Evolutionary conservation across 2,797 vertebrate genomes (phyloP), one percentile per base, ranked within the genome.

Genomic region (Chaunax sp.): DNA sequence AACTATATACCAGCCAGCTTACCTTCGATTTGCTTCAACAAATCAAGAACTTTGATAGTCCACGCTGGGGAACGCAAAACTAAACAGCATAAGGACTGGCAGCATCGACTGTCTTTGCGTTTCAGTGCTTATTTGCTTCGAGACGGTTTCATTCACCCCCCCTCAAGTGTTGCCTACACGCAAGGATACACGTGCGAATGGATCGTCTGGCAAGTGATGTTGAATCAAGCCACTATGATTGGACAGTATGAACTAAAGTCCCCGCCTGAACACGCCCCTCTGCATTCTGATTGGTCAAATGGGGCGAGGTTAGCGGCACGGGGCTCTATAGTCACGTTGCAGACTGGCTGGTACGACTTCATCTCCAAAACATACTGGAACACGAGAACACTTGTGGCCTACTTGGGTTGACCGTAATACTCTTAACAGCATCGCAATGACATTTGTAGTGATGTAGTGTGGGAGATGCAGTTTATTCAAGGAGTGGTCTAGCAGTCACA

Each of bases 271-370:
- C 0, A 19, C 22, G 44, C 26, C 76, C 54, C 4, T 0, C 0
- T 1, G 11, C 0, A 1, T 18, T 82, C 2, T 77, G 44, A 93
- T 88, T 90, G 91, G 91, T 8, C 7, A 44, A 0, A 0, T 1
- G 26, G 82, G 87, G 83, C 72, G 89, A 47, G 61, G 74, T n/a
- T 18, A 35, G 1, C 46, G 0, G 82, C 92, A 93, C 92, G 92
- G 67, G 91, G 88, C 87, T 58, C 20, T 0, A 19, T 0, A 0
- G 46, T 92, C 93, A 94, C 93, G 92, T 94, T 92, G 92, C 45
- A 62, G 12, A 6, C 61, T 84, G 91, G 11, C 53, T 89, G 91
- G 74, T 87, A 66, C 59, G 56, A 41, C 75, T 56, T 51, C 59
- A 3, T n/a, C 64, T 69, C 61, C 20, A 80, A 19, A 82, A 82